Evolutionary conservation across 2,888 invertebrate genomes (phyloP).

Genomic region (Aplocera efformata): DNA sequence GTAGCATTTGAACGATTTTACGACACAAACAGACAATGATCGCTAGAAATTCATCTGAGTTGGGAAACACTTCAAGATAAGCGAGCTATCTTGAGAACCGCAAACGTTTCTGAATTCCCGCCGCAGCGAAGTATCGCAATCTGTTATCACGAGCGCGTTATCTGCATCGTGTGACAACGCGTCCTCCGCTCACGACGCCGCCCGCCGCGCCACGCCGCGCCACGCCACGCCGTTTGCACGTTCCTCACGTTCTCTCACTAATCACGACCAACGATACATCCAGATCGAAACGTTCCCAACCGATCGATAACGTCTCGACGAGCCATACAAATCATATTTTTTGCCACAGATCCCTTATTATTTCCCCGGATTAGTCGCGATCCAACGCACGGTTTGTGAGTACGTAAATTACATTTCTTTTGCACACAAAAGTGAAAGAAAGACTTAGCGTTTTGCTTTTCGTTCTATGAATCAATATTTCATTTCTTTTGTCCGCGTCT

Average conservation of each 20-base stretch:
- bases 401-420: conserved; percentile 23
- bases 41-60: too few relatives aligned
- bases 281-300: conserved; percentile 22
- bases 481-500: conserved; percentile 32
- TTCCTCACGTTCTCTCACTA: conserved; percentile 21
- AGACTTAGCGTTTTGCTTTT: conserved; percentile 20
- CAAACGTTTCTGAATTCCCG: too few relatives aligned
- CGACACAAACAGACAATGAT: too few relatives aligned
- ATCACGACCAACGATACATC: conserved; percentile 19
- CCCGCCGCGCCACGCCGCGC: neutral
- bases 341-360: conserved; percentile 7
- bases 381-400: conserved; percentile 12
- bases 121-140: conserved; percentile 2
- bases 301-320: conserved; percentile 26
- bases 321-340: conserved; percentile 12
- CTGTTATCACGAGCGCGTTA: conserved; percentile 4
- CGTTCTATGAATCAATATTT: conserved; percentile 36
- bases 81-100: too few relatives aligned
- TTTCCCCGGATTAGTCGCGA: conserved; percentile 19
- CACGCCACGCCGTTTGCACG: conserved; percentile 10
- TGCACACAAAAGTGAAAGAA: conserved; percentile 15
- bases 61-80: too few relatives aligned
- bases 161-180: conserved; percentile 6
- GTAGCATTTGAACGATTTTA: too few relatives aligned
- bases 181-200: neutral